These are phyloP conservation scores for Sphyrna mokarran DNA, from an alignment of 2,113 vertebrate genomes.

Conservation along the genomic window DNA sequence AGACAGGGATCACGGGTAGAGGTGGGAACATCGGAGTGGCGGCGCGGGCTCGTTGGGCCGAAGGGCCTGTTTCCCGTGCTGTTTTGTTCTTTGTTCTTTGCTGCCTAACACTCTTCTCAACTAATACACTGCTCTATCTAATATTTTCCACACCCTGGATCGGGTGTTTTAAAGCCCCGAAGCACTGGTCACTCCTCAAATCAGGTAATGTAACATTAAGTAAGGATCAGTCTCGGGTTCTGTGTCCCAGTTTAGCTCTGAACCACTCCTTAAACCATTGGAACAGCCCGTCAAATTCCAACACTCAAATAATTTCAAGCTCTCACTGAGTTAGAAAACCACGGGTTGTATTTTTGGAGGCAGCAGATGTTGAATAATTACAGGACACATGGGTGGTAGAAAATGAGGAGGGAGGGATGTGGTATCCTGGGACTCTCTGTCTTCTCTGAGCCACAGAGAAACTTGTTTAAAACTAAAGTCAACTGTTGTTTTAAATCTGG, in stretches of 20 bases:
- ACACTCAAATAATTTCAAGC: not conserved
- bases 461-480: not conserved
- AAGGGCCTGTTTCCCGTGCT: no score
- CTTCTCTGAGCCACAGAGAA: not conserved
- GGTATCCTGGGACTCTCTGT: not conserved
- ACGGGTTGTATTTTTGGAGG: not conserved
- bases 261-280: not conserved
- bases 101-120: not conserved
- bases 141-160: not conserved
- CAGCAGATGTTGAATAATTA: constrained; percentile 4
- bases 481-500: not conserved
- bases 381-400: not conserved
- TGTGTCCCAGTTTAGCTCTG: not conserved
- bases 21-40: no score
- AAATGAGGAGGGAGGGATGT: not conserved
- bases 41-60: no score
- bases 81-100: no score
- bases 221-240: not conserved
- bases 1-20: no score
- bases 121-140: not conserved
- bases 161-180: not conserved
- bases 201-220: not conserved
- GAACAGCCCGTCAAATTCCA: not conserved
- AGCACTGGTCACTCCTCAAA: not conserved
- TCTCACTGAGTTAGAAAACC: not conserved